Base-by-base conservation (phyloP, 2,888 invertebrate species). In the Drosophila villosipedis region DNA sequence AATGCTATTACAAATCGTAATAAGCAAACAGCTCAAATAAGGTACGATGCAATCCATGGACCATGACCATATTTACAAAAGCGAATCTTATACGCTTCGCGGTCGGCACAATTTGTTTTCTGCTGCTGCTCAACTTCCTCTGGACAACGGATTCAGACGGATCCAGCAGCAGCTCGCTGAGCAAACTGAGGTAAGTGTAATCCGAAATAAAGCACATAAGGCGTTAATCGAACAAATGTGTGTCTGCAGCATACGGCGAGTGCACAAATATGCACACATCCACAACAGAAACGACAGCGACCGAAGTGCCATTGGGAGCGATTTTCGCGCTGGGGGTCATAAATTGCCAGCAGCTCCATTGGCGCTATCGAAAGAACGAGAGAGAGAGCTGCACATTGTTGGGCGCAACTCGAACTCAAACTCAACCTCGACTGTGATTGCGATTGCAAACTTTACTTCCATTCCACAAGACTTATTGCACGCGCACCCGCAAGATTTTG, bases 91-190 rank as follows among this genome's bases (percentile, higher is more conserved):
- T 91, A 67, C 91, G 90, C 83, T 80, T 86, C 41, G 63, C 91
- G 68, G 79, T 63, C 73, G 89, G 85, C 70, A 86, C 88, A 59
- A 89, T 92, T 73, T 84, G 91, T 76, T 82, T 93, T 77, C 84
- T 93, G 69, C 70, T 93, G 62, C 81, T 93, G 76, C 84, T 92
- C 80, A 91, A 91, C 80, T 92, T 92, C 50, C 57, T 84, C 76
- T 91, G 65, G 91, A 89, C 89, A 78, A 83, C 75, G 80, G 89
- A 68, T 62, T 81, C 83, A 5, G 89, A 91, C 58, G 87, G 84
- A 25, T 79, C 88, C 50, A 82, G 75, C 59, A 64, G 37, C 41
- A 87, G 91, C 30, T 91, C 90, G 4, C 89, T 92, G 43, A 91
- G 92, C 70, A 92, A 89, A 61, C 76, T 91, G 64, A 92, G 92